A percentile compares a stretch with the other conserved stretches of the same genome.
Evolutionary conservation across 2,797 vertebrate species (phyloP).

Genomic region (Alcedo atthis): DNA sequence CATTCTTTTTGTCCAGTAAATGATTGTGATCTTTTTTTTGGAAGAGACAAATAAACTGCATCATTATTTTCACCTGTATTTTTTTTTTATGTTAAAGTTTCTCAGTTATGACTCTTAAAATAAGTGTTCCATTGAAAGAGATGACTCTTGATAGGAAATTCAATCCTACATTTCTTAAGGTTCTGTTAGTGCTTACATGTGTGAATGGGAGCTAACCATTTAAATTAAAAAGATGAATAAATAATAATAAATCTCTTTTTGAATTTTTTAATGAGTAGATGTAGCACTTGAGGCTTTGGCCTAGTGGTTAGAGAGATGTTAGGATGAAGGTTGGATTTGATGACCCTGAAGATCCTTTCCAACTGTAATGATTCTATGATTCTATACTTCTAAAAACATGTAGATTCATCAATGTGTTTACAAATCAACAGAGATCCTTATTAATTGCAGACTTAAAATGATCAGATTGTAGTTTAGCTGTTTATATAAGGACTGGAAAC

Average conservation of each 20-base stretch:
- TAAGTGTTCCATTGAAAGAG: neutral
- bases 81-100: neutral
- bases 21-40: neutral
- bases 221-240: neutral
- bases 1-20: neutral
- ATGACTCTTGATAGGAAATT: neutral
- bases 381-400: fast-evolving
- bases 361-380: no score
- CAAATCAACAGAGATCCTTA: neutral
- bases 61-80: neutral
- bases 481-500: neutral
- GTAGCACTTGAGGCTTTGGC: no score
- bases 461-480: neutral
- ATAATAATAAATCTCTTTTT: no score
- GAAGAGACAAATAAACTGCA: neutral
- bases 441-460: constrained; percentile 6
- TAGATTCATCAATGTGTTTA: neutral
- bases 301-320: no score
- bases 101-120: neutral
- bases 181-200: neutral
- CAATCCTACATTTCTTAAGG: fast-evolving
- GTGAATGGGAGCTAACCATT: neutral
- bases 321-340: no score
- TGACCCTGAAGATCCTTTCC: no score
- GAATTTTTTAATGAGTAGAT: no score